Evolutionary conservation across 2,113 vertebrate species (phyloP).

Genomic region (Ctenomys sociabilis): DNA sequence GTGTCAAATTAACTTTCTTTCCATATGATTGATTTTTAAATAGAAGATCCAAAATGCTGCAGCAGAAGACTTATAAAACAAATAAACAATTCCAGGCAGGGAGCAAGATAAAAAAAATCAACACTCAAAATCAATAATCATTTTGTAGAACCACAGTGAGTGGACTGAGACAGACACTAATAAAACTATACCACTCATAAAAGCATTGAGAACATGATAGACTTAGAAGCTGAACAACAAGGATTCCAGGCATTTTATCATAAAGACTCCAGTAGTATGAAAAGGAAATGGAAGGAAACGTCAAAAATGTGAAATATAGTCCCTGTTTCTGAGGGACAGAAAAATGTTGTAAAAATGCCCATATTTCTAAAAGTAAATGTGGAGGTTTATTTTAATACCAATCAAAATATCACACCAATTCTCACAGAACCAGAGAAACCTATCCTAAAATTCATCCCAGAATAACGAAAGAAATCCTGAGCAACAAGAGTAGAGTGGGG

Average conservation of each 20-base stretch:
- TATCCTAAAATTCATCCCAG: not conserved
- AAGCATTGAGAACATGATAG: not conserved
- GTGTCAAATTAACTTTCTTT: not conserved
- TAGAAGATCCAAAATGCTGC: not conserved
- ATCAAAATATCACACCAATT: not conserved
- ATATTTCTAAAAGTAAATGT: not conserved
- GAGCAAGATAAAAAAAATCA: not conserved
- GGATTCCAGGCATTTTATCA: not conserved
- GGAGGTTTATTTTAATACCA: not conserved
- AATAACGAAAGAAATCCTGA: not conserved
- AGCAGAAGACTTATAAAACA: not conserved
- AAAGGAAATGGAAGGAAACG: not conserved
- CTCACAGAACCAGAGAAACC: not conserved
- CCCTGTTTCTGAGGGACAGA: not conserved
- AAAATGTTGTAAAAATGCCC: not conserved
- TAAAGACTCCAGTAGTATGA: not conserved
- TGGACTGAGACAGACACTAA: not conserved
- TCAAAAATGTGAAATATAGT: not conserved
- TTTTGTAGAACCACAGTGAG: not conserved
- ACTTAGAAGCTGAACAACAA: not conserved
- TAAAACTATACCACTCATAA: not conserved
- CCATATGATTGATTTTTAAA: not conserved
- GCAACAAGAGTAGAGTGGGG: not conserved
- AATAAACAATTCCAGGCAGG: not conserved
- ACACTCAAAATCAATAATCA: not conserved